These are phyloP conservation scores for Dipodomys spectabilis DNA, from an alignment of 2,113 vertebrate species.

Conservation along the genomic window DNA sequence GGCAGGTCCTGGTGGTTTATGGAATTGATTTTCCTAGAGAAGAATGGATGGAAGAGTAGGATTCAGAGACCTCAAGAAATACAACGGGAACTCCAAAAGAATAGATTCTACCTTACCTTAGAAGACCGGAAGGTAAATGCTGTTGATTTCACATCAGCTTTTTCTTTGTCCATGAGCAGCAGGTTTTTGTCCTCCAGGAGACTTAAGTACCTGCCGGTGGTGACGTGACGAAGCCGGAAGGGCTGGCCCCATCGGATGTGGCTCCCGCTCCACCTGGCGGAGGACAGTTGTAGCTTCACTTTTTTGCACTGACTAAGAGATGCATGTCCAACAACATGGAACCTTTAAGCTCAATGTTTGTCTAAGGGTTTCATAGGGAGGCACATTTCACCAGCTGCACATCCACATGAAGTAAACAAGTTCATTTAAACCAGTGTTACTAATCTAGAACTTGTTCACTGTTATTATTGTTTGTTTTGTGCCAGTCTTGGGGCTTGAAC, in stretches of 20 bases:
- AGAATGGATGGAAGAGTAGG: neutral
- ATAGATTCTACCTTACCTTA: conserved; percentile 88
- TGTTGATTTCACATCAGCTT: conserved; percentile 95
- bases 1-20: neutral
- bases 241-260: conserved; percentile 97
- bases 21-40: neutral
- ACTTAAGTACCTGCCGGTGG: conserved; percentile 97
- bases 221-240: conserved; percentile 96
- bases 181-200: conserved; percentile 94
- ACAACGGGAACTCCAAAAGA: neutral
- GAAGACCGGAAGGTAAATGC: conserved; percentile 97
- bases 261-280: conserved; percentile 96
- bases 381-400: neutral
- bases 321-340: neutral
- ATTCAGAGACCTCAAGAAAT: no score
- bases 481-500: no score
- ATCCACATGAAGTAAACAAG: neutral
- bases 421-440: no score
- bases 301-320: neutral
- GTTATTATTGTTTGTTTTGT: no score
- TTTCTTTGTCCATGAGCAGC: conserved; percentile 95
- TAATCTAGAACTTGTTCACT: no score
- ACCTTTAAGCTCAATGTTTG: neutral
- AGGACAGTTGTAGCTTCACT: no score
- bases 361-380: neutral